phyloP scores from a whole-genome alignment of 2,113 vertebrate species.

The Suricata suricatta region DNA sequence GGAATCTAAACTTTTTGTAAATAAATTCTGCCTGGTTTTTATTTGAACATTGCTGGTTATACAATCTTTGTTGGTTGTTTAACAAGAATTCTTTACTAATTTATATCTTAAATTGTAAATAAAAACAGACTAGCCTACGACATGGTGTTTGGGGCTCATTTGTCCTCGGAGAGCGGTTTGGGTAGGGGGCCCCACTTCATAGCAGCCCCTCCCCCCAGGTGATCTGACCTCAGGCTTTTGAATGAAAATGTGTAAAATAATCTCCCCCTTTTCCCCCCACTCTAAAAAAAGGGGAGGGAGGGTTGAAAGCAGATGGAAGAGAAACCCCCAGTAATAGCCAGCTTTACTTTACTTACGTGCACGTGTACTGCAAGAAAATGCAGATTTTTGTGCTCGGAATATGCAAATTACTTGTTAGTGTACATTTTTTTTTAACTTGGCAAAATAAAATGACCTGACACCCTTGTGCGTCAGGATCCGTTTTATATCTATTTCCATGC shows the following conservation, averaged over 20 bases:
- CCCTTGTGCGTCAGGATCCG: neutral
- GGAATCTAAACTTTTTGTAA: slow-evolving; percentile 96
- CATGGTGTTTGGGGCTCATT: slow-evolving; percentile 79
- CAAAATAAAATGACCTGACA: slow-evolving; percentile 49
- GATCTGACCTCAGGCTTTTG: slow-evolving; percentile 27
- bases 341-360: slow-evolving; percentile 46
- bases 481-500: slow-evolving; percentile 60
- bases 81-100: slow-evolving; percentile 98
- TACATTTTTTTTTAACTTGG: slow-evolving; percentile 10
- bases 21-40: slow-evolving; percentile 98
- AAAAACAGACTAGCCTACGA: slow-evolving; percentile 93
- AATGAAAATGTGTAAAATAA: slow-evolving; percentile 42
- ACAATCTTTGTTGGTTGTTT: slow-evolving; percentile 94
- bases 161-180: slow-evolving; percentile 48
- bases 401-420: slow-evolving; percentile 39
- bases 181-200: slow-evolving; percentile 7
- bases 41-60: slow-evolving; percentile 96
- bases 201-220: neutral
- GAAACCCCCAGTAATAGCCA: neutral
- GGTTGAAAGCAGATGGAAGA: neutral
- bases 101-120: slow-evolving; percentile 99
- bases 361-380: neutral
- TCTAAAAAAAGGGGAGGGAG: neutral
- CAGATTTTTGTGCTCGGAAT: neutral
- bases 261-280: neutral